Conservation (phyloP, 2,888 invertebrate genomes). For the Cinara cedri region DNA sequence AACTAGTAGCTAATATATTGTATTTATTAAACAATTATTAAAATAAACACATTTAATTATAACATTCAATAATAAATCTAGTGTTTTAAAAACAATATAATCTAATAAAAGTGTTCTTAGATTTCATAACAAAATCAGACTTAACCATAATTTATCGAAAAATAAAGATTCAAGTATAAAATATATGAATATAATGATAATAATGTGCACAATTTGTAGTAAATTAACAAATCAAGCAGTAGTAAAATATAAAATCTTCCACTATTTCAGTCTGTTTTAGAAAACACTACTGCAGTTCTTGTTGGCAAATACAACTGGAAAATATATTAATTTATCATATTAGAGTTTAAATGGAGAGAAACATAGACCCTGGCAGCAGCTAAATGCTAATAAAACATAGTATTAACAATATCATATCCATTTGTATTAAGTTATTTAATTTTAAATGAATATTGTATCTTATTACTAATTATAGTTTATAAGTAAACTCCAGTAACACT, state of each 20-base stretch:
- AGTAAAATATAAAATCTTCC: background rate
- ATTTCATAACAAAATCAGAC: background rate
- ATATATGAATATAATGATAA: constrained; percentile 13
- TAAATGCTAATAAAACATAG: background rate
- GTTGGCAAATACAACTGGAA: constrained; percentile 75
- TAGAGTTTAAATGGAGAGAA: background rate
- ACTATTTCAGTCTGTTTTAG: constrained; percentile 60
- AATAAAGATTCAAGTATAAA: constrained; percentile 18
- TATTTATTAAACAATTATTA: background rate
- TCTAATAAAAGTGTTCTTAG: too few species aligned
- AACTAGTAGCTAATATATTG: constrained; percentile 1
- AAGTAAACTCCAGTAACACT: too few species aligned
- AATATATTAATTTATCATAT: constrained; percentile 61
- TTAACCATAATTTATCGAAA: background rate
- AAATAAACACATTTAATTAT: background rate
- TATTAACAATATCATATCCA: background rate
- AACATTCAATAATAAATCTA: constrained; percentile 8
- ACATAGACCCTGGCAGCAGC: too few species aligned
- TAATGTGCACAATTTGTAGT: background rate
- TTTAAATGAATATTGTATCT: background rate
- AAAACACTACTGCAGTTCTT: constrained; percentile 74
- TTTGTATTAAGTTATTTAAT: background rate
- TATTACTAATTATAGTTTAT: background rate
- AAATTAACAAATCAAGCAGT: background rate
- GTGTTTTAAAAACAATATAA: too few species aligned